phyloP scores from a whole-genome alignment of 2,113 vertebrate genomes.

The Epinephelus moara region DNA sequence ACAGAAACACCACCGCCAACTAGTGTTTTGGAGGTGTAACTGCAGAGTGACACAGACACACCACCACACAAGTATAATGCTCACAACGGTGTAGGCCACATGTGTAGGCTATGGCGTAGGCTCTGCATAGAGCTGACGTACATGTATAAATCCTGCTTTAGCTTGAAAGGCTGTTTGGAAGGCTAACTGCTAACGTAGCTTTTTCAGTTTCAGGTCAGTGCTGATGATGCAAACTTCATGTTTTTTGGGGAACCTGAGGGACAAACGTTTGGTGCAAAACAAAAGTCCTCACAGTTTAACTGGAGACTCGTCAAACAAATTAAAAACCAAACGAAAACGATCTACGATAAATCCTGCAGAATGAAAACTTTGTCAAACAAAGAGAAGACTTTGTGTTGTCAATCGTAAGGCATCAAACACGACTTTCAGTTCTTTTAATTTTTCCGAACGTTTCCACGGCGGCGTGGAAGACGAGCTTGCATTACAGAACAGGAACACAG shows the following conservation, averaged over 20 bases:
- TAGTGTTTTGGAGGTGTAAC: too few species aligned
- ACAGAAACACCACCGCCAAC: too few species aligned
- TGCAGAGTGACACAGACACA: too few species aligned
- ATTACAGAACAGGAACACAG: slow-evolving; percentile 68
- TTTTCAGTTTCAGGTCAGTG: neutral
- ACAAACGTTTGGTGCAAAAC: slow-evolving; percentile 4
- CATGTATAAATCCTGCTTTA: too few species aligned
- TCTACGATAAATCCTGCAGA: neutral
- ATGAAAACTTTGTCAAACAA: slow-evolving; percentile 2
- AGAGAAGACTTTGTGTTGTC: slow-evolving; percentile 30
- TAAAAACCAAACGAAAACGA: neutral
- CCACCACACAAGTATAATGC: too few species aligned
- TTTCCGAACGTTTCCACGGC: slow-evolving; percentile 57
- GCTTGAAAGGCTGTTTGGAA: neutral
- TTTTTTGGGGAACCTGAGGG: slow-evolving; percentile 20
- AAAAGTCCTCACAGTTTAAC: neutral
- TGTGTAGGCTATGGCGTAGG: too few species aligned
- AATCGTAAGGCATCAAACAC: slow-evolving; percentile 70
- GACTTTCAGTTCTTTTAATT: slow-evolving; percentile 34
- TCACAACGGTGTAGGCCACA: too few species aligned
- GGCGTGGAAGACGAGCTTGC: slow-evolving; percentile 61
- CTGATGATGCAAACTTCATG: neutral
- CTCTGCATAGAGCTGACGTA: too few species aligned
- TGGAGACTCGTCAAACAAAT: neutral
- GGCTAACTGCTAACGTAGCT: slow-evolving; percentile 2